These are phyloP conservation scores for Rhabdophis nuchalis DNA, from an alignment of 2,797 vertebrate genomes.

Conservation along the genomic window DNA sequence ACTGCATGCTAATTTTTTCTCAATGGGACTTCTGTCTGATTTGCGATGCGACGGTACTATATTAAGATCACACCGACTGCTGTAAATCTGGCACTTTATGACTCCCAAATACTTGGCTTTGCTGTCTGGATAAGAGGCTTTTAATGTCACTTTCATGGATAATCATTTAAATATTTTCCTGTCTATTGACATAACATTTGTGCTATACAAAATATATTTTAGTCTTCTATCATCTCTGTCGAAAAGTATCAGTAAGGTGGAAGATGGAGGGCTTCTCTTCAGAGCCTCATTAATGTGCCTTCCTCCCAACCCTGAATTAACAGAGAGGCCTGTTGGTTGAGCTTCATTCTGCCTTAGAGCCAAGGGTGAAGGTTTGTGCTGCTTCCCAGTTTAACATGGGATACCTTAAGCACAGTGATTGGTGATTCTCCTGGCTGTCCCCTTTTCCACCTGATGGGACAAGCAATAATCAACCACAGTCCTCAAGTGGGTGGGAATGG, in stretches of 20 bases:
- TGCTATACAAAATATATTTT: conserved; percentile 3
- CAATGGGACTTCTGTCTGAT: conserved; percentile 2
- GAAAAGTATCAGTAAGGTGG: background rate
- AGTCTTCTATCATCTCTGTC: background rate
- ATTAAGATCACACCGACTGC: background rate
- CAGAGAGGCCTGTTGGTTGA: background rate
- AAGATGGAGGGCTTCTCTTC: background rate
- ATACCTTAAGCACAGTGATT: background rate
- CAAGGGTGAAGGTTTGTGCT: background rate
- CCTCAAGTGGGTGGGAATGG: background rate
- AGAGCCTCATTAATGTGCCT: background rate
- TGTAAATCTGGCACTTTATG: conserved; percentile 17
- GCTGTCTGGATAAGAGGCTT: conserved; percentile 5
- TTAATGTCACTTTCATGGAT: conserved; percentile 11
- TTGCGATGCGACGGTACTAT: background rate
- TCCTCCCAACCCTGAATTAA: background rate
- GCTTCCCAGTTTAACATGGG: background rate
- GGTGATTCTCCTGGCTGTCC: background rate
- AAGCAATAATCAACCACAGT: background rate
- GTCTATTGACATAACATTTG: background rate
- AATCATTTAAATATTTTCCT: conserved; percentile 1
- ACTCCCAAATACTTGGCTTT: background rate
- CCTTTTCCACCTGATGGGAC: background rate
- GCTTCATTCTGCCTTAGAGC: background rate
- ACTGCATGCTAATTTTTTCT: conserved; percentile 2